Conservation (phyloP, 2,797 vertebrate genomes). For the Acanthis flammea region DNA sequence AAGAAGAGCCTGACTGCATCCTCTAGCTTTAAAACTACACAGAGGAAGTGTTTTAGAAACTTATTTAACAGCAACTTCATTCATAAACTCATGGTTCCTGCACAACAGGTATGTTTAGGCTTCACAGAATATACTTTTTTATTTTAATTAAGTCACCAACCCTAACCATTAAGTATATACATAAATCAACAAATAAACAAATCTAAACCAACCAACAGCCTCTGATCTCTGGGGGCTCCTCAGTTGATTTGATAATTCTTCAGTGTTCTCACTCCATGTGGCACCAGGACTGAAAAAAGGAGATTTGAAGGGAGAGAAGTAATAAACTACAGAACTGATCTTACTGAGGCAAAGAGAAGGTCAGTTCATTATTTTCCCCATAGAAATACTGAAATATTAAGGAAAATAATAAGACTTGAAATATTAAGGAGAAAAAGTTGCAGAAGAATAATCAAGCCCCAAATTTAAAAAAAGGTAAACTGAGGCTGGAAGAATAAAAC, state of each 20-base stretch:
- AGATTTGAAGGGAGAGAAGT: not conserved
- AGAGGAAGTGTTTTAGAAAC: not conserved
- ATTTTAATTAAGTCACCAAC: slow-evolving; percentile 1
- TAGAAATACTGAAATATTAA: not conserved
- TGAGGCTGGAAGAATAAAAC: not conserved
- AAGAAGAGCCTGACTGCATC: not conserved
- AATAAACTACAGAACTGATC: not conserved
- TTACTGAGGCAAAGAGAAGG: not conserved
- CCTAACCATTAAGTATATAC: not conserved
- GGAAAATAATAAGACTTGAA: not conserved
- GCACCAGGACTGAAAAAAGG: not conserved
- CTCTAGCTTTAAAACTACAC: not conserved
- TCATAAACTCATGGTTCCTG: not conserved
- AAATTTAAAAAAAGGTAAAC: not conserved
- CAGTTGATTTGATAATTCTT: not conserved
- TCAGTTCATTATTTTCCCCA: not conserved
- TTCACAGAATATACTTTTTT: not conserved
- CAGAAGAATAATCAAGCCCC: not conserved
- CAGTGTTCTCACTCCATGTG: not conserved
- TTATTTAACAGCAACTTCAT: slow-evolving; percentile 13
- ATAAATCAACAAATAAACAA: slow-evolving; percentile 1
- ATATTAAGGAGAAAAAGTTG: not conserved
- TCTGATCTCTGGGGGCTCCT: not conserved
- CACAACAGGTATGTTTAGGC: not conserved
- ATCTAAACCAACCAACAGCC: not conserved